Percentiles rank a stretch among this genome's conserved stretches.
These are phyloP conservation scores for Oophaga pumilio DNA, from an alignment of 2,113 vertebrate species.

Conservation along the genomic window DNA sequence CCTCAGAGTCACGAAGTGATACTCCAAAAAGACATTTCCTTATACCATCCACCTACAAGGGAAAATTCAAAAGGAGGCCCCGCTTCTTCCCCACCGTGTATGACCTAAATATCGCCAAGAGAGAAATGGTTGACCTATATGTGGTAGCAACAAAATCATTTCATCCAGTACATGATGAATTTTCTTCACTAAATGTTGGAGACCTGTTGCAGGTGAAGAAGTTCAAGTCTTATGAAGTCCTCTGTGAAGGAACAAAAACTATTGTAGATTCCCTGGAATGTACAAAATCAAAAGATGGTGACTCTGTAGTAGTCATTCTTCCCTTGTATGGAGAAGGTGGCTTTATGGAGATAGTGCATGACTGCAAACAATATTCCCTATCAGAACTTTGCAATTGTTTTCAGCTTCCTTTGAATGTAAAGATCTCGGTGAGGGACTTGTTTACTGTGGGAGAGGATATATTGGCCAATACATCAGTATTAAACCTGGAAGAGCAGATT, in stretches of 20 bases:
- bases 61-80: slow-evolving; percentile 81
- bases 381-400: slow-evolving; percentile 76
- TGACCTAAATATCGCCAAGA: slow-evolving; percentile 78
- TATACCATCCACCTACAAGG: slow-evolving; percentile 81
- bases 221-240: slow-evolving; percentile 66
- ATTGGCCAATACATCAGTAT: slow-evolving; percentile 72
- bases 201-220: slow-evolving; percentile 80
- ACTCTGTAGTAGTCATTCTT: slow-evolving; percentile 70
- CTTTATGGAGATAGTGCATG: slow-evolving; percentile 83
- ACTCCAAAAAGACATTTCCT: slow-evolving; percentile 78
- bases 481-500: slow-evolving; percentile 82
- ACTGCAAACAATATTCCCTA: slow-evolving; percentile 78
- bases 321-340: slow-evolving; percentile 81
- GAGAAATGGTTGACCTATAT: slow-evolving; percentile 74
- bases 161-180: slow-evolving; percentile 65
- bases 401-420: slow-evolving; percentile 80
- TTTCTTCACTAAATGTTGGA: slow-evolving; percentile 76
- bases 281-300: slow-evolving; percentile 72
- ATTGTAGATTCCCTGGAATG: slow-evolving; percentile 71
- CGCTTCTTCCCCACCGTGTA: slow-evolving; percentile 81
- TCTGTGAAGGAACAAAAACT: slow-evolving; percentile 65
- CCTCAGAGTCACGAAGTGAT: slow-evolving; percentile 79
- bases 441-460: slow-evolving; percentile 75
- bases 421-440: slow-evolving; percentile 81
- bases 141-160: slow-evolving; percentile 83